Evolutionary conservation across 2,113 vertebrate species (phyloP), one percentile per base, ranked within the genome.

Genomic region (Beaufortia kweichowensis): DNA sequence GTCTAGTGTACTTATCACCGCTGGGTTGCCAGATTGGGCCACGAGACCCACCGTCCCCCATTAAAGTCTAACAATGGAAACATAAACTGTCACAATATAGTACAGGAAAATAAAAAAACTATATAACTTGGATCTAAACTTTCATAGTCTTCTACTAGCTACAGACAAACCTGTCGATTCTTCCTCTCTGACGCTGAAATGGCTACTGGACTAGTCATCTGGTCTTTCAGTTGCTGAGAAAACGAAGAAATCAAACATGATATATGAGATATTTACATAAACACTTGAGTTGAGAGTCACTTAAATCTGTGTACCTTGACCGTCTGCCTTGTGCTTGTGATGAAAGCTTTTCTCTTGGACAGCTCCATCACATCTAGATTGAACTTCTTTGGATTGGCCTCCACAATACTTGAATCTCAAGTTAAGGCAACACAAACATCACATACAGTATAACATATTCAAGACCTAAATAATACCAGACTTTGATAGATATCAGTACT

Each of bases 331-430:
- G 96, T 98, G 85, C 89, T 93, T 1, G 90, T 94, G 89, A 98
- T 99, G 88, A 99, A 99, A 67, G 94, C 88, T 89, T 99, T 99
- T 84, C 97, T 93, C 90, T 97, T 92, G 0, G 86, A 91, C 87
- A 99, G 86, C 87, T 99, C 97, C 0, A 92, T 85, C 0, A 92
- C 88, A 78, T 99, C 95, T 0, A 99, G 91, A 89, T 98, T 98
- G 86, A 99, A 99, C 88, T 99, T 99, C 85, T 94, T 94, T 0
- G 97, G 97, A 86, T 99, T 99, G 2, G 96, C 94, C 91, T 99
- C 96, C 1, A 99, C 97, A 48, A 99, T 98, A 85, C 97, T 77
- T 99, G 82, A 65, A 77, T 3, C 28, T 0, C 61, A 15, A 2
- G 67, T 90, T 86, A 92, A 90, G 87, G 72, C 84, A 21, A 73